A percentile compares a stretch with the other conserved stretches of the same genome.
Conservation (phyloP, 2,888 invertebrate species). For the Ephialtes manifestator region DNA sequence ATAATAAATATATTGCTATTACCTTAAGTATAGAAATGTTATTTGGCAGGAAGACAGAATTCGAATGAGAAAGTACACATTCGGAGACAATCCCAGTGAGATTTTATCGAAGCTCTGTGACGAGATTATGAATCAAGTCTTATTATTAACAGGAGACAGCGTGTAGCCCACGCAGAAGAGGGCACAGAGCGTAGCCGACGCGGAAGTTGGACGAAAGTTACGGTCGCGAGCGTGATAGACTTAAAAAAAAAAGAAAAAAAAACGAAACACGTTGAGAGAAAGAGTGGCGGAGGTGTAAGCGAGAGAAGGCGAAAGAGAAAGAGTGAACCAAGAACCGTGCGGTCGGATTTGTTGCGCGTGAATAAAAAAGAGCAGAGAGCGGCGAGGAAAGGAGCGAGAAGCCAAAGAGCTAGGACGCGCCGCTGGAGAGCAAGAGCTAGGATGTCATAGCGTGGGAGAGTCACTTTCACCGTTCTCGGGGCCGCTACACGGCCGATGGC, state of each 20-base stretch:
- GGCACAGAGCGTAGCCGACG: constrained; percentile 38
- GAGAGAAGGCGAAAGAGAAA: constrained; percentile 45
- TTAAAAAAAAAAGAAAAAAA: neutral
- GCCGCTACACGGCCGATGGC: constrained; percentile 57
- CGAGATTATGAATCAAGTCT: constrained; percentile 32
- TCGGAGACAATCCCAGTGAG: constrained; percentile 7
- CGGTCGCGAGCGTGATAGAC: constrained; percentile 31
- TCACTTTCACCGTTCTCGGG: constrained; percentile 82
- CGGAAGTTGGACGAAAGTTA: constrained; percentile 64
- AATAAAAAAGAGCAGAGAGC: constrained; percentile 38
- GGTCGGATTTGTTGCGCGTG: constrained; percentile 15
- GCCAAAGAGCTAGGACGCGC: constrained; percentile 65
- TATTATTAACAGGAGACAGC: constrained; percentile 22
- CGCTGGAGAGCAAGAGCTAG: constrained; percentile 72
- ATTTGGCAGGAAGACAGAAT: neutral
- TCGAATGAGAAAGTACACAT: constrained; percentile 8
- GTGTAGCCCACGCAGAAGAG: constrained; percentile 15
- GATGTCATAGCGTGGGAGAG: constrained; percentile 84
- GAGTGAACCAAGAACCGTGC: constrained; percentile 10
- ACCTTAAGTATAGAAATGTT: neutral
- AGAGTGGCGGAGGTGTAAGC: constrained; percentile 42
- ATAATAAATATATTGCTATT: neutral
- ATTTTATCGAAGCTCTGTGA: constrained; percentile 32
- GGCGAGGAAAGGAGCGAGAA: constrained; percentile 26
- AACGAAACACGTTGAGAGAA: constrained; percentile 15